Base-by-base conservation (phyloP, 2,797 vertebrate genomes). In the Gadopsis marmoratus region DNA sequence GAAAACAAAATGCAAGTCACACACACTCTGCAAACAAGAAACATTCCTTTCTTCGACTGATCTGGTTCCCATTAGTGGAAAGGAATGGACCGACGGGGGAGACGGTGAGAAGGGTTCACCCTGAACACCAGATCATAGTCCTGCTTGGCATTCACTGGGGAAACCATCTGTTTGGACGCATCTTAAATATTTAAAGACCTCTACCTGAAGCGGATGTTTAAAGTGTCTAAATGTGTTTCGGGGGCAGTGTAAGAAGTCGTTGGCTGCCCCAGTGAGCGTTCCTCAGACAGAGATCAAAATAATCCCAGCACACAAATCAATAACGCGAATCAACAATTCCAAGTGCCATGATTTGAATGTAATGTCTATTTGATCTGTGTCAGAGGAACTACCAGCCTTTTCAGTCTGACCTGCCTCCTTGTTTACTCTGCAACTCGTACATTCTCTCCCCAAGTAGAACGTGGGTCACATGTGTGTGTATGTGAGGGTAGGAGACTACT, bases 21-120 rank as follows among this genome's bases (percentile, higher is more conserved):
- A 97, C 96, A 97, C 96, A 95, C 94, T 95, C 94, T 93, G 95
- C 95, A 96, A 95, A 91, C 89, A 85, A 90, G 89, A 90, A 90
- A 95, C 91, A 92, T 96, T 95, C 94, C 94, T 94, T 94, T 93
- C 62, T 83, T 93, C 93, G 79, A 84, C 71, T 89, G 83, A 92
- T 95, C 94, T 94, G 94, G 94, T 92, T 94, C 91, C 86, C 93
- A 94, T 91, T 74, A 90, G 82, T 85, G 50, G 67, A 66, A 58
- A 60, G 70, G 82, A 72, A 50, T 60, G 81, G 85, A 87, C 65
- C n/a, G 64, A 71, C 14, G 26, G 41, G 47, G 63, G 55, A 21
- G 59, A 79, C 14, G 51, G 62, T 16, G 51, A 21, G 8, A n/a
- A 6, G 76, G 64, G 14, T 31, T 78, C 48, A 68, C 69, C 41